Evolutionary conservation across 2,888 invertebrate genomes (phyloP).

Genomic region (Syrista parreyssii): DNA sequence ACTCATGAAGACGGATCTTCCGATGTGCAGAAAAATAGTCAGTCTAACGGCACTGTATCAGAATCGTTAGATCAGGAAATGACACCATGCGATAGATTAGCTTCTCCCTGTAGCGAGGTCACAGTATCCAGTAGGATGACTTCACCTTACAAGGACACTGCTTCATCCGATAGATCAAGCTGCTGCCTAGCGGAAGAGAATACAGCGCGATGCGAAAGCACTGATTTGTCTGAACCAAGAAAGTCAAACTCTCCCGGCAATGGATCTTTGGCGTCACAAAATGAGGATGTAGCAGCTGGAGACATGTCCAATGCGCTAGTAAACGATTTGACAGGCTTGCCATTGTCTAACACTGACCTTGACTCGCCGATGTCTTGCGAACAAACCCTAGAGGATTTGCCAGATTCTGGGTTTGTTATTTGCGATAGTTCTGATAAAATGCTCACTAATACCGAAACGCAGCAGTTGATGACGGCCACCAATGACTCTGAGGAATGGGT

Average conservation of each 20-base stretch:
- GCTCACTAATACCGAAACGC: conserved; percentile 53
- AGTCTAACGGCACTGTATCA: conserved; percentile 30
- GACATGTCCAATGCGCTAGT: conserved; percentile 32
- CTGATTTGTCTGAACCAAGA: conserved; percentile 32
- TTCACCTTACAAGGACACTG: conserved; percentile 35
- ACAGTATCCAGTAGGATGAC: conserved; percentile 27
- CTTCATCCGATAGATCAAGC: conserved; percentile 30
- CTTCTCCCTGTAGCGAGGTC: conserved; percentile 35
- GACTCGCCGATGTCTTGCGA: conserved; percentile 63
- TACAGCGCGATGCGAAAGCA: conserved; percentile 16
- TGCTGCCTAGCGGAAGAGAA: conserved; percentile 28
- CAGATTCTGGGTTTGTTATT: conserved; percentile 57
- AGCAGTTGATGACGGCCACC: conserved; percentile 43
- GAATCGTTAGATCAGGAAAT: conserved; percentile 53
- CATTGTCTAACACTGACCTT: conserved; percentile 54
- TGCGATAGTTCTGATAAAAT: conserved; percentile 57
- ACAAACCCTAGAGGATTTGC: conserved; percentile 55
- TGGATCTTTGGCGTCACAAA: conserved; percentile 24
- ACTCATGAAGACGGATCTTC: conserved; percentile 32
- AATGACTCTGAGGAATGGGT: conserved; percentile 59
- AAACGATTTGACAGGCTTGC: conserved; percentile 37
- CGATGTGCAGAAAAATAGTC: conserved; percentile 23
- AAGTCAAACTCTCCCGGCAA: conserved; percentile 14
- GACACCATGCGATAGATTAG: conserved; percentile 51
- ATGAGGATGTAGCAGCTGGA: conserved; percentile 24